Evolutionary conservation across 2,797 vertebrate species (phyloP), one percentile per base, ranked within the genome.

Genomic region (Sternotherus odoratus): DNA sequence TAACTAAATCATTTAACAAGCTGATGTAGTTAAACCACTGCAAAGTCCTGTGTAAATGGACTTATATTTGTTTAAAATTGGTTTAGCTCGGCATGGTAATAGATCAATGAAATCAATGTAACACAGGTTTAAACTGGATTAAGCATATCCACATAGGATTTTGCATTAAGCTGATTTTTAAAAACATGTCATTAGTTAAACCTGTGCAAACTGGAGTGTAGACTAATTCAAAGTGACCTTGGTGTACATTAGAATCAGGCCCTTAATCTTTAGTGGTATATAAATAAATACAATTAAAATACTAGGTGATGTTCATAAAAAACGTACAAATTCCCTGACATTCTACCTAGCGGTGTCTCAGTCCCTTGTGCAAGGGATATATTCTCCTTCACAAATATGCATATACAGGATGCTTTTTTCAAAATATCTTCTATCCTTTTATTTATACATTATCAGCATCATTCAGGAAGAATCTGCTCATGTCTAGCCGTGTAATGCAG

Each of bases 1-100:
- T 94, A 88, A 56, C 28, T 88, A 57, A 86, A 88, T 17, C 50
- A 51, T 4, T 89, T 83, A 91, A 48, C 92, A 91, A 86, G 78
- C 50, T 13, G 10, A 15, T 89, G 75, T 10, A 75, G 23, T 16
- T 54, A 48, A 85, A 86, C 33, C 69, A 87, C 43, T 0, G 0
- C 77, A 89, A 91, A 56, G 57, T 16, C 49, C 82, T n/a, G 75
- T n/a, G 5, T 5, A 2, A 21, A 8, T 0, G 0, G 43, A 10
- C 24, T 21, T 82, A 46, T 78, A 1, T 57, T 28, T 33, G 33
- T 17, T 91, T 93, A 79, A 82, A 90, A 93, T 53, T 88, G 13
- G 28, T 54, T 95, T 85, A 69, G 26, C 2, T 79, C 79, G 15
- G 16, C 72, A 86, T n/a, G 72, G 8, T 49, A 84, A 86, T 33